Percentiles rank a stretch among this genome's conserved stretches.
These are phyloP conservation scores for Hozukius guyotensis DNA, from an alignment of 2,797 vertebrate species.

Conservation along the genomic window DNA sequence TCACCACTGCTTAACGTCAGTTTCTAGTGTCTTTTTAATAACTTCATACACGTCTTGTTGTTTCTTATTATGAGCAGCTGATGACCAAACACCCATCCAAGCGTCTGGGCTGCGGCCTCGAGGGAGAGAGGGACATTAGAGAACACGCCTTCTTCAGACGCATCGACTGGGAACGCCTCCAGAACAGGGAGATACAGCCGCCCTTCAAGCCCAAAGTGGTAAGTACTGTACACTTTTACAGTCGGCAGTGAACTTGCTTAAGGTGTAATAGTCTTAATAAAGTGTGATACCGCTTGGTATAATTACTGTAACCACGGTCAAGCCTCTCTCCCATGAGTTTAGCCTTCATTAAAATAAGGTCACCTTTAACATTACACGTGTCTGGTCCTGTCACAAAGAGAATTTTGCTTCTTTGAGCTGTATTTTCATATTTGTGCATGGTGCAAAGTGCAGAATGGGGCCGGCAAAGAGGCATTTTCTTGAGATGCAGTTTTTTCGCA, in stretches of 20 bases:
- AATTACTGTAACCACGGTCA: not conserved
- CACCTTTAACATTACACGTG: not conserved
- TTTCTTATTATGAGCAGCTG: conserved; percentile 78
- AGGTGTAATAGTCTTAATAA: not conserved
- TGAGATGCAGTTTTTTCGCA: not conserved
- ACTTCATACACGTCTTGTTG: not conserved
- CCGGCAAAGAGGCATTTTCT: not conserved
- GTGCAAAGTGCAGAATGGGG: not conserved
- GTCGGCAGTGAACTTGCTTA: too few relatives aligned
- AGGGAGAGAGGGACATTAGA: conserved; percentile 92
- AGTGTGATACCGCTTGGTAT: not conserved
- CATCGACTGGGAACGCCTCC: conserved; percentile 95
- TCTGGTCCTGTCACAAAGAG: not conserved
- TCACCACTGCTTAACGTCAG: not conserved
- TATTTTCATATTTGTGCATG: not conserved
- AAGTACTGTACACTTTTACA: conserved; percentile 68
- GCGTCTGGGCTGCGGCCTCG: conserved; percentile 90
- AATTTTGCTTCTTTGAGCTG: not conserved
- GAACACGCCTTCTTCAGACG: conserved; percentile 96
- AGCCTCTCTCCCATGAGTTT: not conserved
- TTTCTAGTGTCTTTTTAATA: not conserved
- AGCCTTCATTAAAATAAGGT: not conserved
- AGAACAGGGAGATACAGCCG: conserved; percentile 92
- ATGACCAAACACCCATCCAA: conserved; percentile 97
- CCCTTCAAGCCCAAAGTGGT: conserved; percentile 98